Base-by-base conservation (phyloP, 2,797 vertebrate species). In the Epinephelus coioides region DNA sequence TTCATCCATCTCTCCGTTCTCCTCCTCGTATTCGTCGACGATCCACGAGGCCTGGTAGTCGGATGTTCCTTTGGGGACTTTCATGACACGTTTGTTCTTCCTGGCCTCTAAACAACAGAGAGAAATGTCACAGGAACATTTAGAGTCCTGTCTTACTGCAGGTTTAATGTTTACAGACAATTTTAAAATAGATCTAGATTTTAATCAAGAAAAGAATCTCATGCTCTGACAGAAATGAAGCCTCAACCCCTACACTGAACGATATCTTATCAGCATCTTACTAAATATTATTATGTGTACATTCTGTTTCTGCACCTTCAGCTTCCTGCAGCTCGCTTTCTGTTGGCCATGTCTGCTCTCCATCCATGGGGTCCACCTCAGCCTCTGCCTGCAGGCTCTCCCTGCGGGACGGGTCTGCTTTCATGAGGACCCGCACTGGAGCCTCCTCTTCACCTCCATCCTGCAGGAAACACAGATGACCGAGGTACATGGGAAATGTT, bases 21-120 rank as follows among this genome's bases (percentile, higher is more conserved):
- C 93, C 0, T 93, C 94, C 0, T 88, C 94, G 17, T 78, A 93
- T 38, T 95, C 95, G 34, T 94, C 96, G 23, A 97, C 91, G 73
- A 99, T 99, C 98, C 98, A 99, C 0, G 96, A 94, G 66, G 98
- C 98, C 90, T 99, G 98, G 87, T 99, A 99, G 79, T 94, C 97
- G 0, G 98, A 99, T 0, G 96, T 99, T 79, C 98, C 98, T 93
- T 97, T 99, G 7, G 97, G 98, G 68, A 99, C 98, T 83, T 96
- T 97, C 92, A 96, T 94, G 66, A 97, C 79, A 59, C 91, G 96
- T 75, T 91, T 95, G 47, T 44, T 94, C 86, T 96, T 97, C 69
- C 95, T 88, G 55, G 91, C 93, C 62, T 97, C 98, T 99, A 62
- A 83, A 84, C 3, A 49, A 19, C 49, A 69, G 9, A 80, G 4